phyloP scores from a whole-genome alignment of 2,888 invertebrate genomes.

The Parnassius smintheus region DNA sequence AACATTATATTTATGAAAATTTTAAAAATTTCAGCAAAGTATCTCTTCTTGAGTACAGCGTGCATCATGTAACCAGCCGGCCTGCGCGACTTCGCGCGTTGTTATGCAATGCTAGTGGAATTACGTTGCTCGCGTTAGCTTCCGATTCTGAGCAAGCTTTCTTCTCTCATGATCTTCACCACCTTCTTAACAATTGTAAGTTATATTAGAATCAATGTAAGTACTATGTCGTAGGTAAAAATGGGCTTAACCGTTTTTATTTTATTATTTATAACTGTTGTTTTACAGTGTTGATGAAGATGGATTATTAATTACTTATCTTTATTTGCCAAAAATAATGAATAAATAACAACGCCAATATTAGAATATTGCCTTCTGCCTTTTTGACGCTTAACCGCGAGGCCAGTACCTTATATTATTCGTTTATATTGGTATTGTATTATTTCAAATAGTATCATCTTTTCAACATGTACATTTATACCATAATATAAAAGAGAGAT shows the following conservation, averaged over 20 bases:
- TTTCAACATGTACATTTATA: too few relatives aligned
- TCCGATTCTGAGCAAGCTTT: conserved; percentile 48
- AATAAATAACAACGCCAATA: too few relatives aligned
- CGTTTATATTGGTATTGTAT: too few relatives aligned
- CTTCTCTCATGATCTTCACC: conserved; percentile 56
- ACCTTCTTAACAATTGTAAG: conserved; percentile 53
- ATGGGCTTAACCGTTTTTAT: not conserved
- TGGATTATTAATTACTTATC: too few relatives aligned
- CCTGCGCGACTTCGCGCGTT: conserved; percentile 64
- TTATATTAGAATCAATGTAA: not conserved
- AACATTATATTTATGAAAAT: not conserved
- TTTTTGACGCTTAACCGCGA: too few relatives aligned
- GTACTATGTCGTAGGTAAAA: not conserved
- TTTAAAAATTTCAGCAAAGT: conserved; percentile 45
- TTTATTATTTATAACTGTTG: too few relatives aligned
- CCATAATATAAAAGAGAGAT: too few relatives aligned
- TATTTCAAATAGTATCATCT: too few relatives aligned
- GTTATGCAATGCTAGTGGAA: conserved; percentile 54
- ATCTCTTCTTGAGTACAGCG: conserved; percentile 53
- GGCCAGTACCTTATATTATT: too few relatives aligned
- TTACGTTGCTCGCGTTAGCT: conserved; percentile 48
- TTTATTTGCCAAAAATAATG: too few relatives aligned
- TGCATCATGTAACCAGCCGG: conserved; percentile 42
- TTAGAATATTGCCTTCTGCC: too few relatives aligned
- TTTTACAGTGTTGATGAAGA: too few relatives aligned